Evolutionary conservation across 2,113 vertebrate species (phyloP).

Genomic region (Okapia johnstoni): DNA sequence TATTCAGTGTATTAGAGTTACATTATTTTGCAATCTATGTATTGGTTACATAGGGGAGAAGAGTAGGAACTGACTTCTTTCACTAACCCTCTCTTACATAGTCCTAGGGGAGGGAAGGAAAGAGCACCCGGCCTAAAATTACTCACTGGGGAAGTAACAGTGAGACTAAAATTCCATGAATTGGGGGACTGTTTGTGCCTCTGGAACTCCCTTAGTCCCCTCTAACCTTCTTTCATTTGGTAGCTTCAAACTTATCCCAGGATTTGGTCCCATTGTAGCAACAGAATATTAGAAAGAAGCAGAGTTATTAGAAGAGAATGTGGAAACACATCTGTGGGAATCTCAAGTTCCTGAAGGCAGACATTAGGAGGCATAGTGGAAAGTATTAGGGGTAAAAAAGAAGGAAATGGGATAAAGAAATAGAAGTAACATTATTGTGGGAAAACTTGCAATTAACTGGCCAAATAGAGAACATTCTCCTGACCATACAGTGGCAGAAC

Average conservation of each 20-base stretch:
- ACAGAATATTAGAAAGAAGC: neutral
- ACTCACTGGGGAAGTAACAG: neutral
- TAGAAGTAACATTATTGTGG: neutral
- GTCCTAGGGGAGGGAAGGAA: neutral
- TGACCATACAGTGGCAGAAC: neutral
- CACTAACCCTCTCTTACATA: neutral
- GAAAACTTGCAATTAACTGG: neutral
- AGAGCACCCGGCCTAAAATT: neutral
- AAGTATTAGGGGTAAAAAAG: neutral
- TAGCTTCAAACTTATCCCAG: neutral
- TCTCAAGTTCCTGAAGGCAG: neutral
- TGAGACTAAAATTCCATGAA: neutral
- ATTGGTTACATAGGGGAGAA: neutral
- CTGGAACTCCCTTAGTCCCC: neutral
- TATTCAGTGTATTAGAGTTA: neutral
- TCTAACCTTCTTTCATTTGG: neutral
- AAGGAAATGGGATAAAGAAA: neutral
- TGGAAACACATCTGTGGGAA: neutral
- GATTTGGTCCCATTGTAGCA: neutral
- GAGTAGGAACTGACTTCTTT: neutral
- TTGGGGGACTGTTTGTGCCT: neutral
- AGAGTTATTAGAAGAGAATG: neutral
- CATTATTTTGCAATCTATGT: neutral
- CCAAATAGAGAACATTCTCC: neutral
- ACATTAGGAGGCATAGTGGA: neutral